Evolutionary conservation across 2,888 invertebrate species (phyloP).

Genomic region (Aphidius colemani): DNA sequence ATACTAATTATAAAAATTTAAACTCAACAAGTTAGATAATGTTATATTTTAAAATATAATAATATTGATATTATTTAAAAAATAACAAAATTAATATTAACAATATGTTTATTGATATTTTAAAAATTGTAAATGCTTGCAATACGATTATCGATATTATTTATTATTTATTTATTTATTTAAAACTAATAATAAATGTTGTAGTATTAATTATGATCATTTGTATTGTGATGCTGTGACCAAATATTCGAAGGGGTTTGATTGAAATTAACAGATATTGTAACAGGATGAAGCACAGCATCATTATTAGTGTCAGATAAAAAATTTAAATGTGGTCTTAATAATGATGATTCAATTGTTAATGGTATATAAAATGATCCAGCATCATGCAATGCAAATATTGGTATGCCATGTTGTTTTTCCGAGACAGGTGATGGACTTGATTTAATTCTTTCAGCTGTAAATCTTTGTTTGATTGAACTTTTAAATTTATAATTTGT

Average conservation of each 20-base stretch:
- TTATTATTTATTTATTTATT: not conserved
- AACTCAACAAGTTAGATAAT: no score
- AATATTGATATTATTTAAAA: no score
- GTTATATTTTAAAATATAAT: no score
- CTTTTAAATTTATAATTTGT: conserved; percentile 92
- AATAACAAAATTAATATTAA: no score
- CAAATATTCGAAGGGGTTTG: conserved; percentile 47
- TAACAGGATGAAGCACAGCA: conserved; percentile 80
- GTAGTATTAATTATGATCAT: conserved; percentile 39
- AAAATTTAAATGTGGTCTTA: conserved; percentile 69
- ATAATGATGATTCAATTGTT: conserved; percentile 74
- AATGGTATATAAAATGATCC: conserved; percentile 89
- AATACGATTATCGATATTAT: not conserved
- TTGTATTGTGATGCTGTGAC: conserved; percentile 52
- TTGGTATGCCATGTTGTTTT: conserved; percentile 71
- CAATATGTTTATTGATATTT: no score
- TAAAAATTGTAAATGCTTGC: not conserved
- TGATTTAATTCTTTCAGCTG: conserved; percentile 62
- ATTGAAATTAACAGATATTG: conserved; percentile 84
- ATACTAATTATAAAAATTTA: no score
- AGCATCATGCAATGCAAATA: conserved; percentile 88
- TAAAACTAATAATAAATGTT: not conserved
- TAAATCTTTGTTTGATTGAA: conserved; percentile 87
- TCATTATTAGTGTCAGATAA: conserved; percentile 62
- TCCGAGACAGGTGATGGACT: conserved; percentile 43